These are phyloP conservation scores for Meliscaeva auricollis DNA, from an alignment of 2,888 invertebrate genomes.

Conservation along the genomic window DNA sequence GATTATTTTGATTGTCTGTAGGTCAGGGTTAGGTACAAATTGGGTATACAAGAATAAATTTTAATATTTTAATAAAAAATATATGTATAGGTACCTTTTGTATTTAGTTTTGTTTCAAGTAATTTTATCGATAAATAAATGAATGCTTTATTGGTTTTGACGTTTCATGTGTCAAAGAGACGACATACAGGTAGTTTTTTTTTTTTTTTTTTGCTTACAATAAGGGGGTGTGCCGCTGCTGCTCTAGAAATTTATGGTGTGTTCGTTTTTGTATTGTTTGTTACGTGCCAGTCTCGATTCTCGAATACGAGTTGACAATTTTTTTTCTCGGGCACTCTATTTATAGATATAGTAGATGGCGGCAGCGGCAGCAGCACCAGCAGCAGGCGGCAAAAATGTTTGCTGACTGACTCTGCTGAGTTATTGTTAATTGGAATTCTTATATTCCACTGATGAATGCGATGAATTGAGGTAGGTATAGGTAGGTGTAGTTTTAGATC, in stretches of 20 bases:
- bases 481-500: conserved; percentile 30
- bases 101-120: conserved; percentile 20
- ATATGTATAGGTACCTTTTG: conserved; percentile 36
- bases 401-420: conserved; percentile 28
- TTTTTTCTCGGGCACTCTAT: conserved; percentile 65
- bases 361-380: conserved; percentile 22
- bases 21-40: conserved; percentile 77
- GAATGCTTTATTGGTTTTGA: conserved; percentile 43
- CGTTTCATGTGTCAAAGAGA: conserved; percentile 47
- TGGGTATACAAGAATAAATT: conserved; percentile 65
- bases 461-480: conserved; percentile 65
- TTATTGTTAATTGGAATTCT: conserved; percentile 72
- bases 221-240: conserved; percentile 51
- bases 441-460: conserved; percentile 53
- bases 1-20: conserved; percentile 76
- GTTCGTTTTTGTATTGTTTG: conserved; percentile 52
- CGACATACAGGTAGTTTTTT: conserved; percentile 47
- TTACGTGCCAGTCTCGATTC: conserved; percentile 60
- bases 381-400: conserved; percentile 26
- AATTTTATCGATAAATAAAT: conserved; percentile 1
- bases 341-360: conserved; percentile 40
- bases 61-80: conserved; percentile 61
- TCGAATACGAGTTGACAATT: conserved; percentile 38
- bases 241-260: conserved; percentile 48
- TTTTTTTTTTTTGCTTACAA: conserved; percentile 17